These are phyloP conservation scores for Drosophila malerkotliana DNA, from an alignment of 1,140 invertebrate species.

Conservation along the genomic window DNA sequence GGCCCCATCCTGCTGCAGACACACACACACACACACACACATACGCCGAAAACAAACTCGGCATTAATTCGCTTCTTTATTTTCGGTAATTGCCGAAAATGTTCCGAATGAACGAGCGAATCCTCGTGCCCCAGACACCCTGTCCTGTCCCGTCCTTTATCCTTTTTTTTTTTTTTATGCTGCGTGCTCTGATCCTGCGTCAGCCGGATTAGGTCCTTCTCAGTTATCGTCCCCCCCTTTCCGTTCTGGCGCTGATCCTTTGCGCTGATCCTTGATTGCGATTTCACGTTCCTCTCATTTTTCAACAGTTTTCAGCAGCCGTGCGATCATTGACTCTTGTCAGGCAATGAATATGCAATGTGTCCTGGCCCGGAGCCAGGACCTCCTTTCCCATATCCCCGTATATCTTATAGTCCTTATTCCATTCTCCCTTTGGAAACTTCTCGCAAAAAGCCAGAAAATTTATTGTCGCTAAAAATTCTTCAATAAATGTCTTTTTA, in stretches of 20 bases:
- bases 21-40: conserved; percentile 17
- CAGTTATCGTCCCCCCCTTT: neutral
- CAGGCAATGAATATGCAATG: conserved; percentile 51
- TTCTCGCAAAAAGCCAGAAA: too few relatives aligned
- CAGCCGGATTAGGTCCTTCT: conserved; percentile 60
- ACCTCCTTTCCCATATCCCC: too few relatives aligned
- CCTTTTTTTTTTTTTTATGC: neutral
- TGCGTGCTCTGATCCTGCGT: conserved; percentile 69
- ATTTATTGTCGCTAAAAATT: too few relatives aligned
- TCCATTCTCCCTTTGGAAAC: neutral
- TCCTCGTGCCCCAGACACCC: conserved; percentile 48
- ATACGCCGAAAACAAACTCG: neutral
- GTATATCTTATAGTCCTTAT: neutral
- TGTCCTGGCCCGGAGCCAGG: conserved; percentile 1
- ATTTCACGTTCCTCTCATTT: conserved; percentile 64
- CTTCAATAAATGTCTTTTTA: too few relatives aligned
- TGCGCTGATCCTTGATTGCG: conserved; percentile 53
- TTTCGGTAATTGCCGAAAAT: conserved; percentile 81
- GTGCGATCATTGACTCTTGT: conserved; percentile 79
- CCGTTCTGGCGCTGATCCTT: conserved; percentile 34
- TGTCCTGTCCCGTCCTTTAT: conserved; percentile 3
- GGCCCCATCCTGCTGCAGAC: conserved; percentile 29
- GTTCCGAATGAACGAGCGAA: conserved; percentile 72
- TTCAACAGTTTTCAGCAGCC: conserved; percentile 58
- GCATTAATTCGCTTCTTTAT: conserved; percentile 79